Percentiles rank a stretch among this genome's conserved stretches.
These are phyloP conservation scores for Tachystola acroxantha DNA, from an alignment of 2,888 invertebrate species.

Conservation along the genomic window DNA sequence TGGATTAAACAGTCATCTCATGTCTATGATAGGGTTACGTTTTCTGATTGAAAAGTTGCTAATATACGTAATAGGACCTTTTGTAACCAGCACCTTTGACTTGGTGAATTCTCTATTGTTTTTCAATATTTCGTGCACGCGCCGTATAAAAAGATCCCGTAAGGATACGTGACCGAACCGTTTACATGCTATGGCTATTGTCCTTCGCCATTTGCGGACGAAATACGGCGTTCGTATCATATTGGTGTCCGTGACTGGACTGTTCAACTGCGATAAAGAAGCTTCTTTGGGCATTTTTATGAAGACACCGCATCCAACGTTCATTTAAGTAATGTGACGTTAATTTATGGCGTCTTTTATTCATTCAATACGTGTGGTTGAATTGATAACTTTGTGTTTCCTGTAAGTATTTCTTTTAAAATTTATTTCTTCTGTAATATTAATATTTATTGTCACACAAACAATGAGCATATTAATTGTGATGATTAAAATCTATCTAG, in stretches of 20 bases:
- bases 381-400: neutral
- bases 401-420: neutral
- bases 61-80: constrained; percentile 5
- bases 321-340: constrained; percentile 43
- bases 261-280: constrained; percentile 28
- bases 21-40: too few relatives aligned
- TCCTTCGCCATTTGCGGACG: constrained; percentile 33
- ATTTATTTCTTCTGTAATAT: too few relatives aligned
- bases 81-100: constrained; percentile 1
- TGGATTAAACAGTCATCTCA: too few relatives aligned
- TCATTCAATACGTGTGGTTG: constrained; percentile 27
- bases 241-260: constrained; percentile 42
- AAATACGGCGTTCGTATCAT: constrained; percentile 29
- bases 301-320: constrained; percentile 35
- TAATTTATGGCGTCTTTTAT: constrained; percentile 39
- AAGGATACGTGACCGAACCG: constrained; percentile 36
- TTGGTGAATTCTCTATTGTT: constrained; percentile 9
- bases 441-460: too few relatives aligned
- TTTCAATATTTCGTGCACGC: constrained; percentile 29
- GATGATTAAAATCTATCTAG: too few relatives aligned
- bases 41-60: constrained; percentile 2
- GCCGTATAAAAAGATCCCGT: constrained; percentile 27
- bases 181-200: constrained; percentile 31
- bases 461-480: too few relatives aligned
- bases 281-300: constrained; percentile 33